These are phyloP conservation scores for Mobula hypostoma DNA, from an alignment of 2,113 vertebrate species.

Conservation along the genomic window DNA sequence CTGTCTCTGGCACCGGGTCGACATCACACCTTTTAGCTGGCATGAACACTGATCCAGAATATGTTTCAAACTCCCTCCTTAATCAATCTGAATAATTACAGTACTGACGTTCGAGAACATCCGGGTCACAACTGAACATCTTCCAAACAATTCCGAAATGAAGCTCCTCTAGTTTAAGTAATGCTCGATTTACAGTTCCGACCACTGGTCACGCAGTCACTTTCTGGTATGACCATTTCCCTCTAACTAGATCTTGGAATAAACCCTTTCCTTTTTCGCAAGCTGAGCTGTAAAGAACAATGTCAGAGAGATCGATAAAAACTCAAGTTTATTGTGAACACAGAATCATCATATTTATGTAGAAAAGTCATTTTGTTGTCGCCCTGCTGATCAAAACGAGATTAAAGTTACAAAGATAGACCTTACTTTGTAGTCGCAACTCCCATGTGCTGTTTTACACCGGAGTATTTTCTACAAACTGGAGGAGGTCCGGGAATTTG, in stretches of 20 bases:
- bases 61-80: not conserved
- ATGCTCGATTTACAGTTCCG: too few species aligned
- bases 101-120: not conserved
- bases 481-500: not conserved
- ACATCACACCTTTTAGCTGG: not conserved
- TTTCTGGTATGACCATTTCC: not conserved
- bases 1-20: not conserved
- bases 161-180: not conserved
- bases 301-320: too few species aligned
- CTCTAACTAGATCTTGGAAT: not conserved
- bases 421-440: not conserved
- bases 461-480: too few species aligned
- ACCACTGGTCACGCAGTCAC: not conserved
- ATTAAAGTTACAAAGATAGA: not conserved
- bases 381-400: not conserved
- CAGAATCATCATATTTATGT: not conserved
- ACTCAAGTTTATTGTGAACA: not conserved
- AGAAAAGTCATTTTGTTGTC: too few species aligned
- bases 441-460: not conserved
- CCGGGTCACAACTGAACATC: too few species aligned
- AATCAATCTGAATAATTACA: not conserved
- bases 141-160: too few species aligned
- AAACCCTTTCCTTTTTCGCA: too few species aligned
- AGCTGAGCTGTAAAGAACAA: too few species aligned
- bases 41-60: not conserved